A percentile compares a stretch with the other conserved stretches of the same genome.
Evolutionary conservation across 2,797 vertebrate species (phyloP).

Genomic region (Cuniculus paca): DNA sequence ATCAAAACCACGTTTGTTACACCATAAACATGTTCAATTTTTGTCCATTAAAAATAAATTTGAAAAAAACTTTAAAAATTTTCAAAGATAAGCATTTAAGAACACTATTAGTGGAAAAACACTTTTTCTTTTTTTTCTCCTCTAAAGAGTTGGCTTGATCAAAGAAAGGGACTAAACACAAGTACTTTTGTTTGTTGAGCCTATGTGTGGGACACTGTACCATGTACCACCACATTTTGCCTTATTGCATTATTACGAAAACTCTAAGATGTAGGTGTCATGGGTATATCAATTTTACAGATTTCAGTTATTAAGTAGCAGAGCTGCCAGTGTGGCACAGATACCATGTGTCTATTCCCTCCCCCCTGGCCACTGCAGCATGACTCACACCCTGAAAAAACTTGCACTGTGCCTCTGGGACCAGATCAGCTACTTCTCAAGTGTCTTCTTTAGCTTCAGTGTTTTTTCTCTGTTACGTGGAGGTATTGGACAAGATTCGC

Average conservation of each 20-base stretch:
- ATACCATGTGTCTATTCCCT: background rate
- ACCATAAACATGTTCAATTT: background rate
- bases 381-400: background rate
- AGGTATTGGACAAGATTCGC: background rate
- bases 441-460: background rate
- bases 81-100: background rate
- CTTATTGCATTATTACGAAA: background rate
- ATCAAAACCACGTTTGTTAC: background rate
- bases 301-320: background rate
- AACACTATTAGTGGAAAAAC: conserved; percentile 1
- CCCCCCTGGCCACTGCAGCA: background rate
- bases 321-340: background rate
- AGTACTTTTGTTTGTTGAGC: background rate
- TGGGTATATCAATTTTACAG: background rate
- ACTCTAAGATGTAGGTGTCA: background rate
- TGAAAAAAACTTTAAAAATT: background rate
- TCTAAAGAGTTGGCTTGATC: background rate
- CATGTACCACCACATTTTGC: background rate
- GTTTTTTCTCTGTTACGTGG: background rate
- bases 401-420: no score
- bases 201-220: rapidly evolving
- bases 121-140: background rate
- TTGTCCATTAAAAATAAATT: background rate
- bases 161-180: background rate
- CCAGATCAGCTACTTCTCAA: background rate